Evolutionary conservation across 2,888 invertebrate species (phyloP).

Genomic region (Andrena flavipes): DNA sequence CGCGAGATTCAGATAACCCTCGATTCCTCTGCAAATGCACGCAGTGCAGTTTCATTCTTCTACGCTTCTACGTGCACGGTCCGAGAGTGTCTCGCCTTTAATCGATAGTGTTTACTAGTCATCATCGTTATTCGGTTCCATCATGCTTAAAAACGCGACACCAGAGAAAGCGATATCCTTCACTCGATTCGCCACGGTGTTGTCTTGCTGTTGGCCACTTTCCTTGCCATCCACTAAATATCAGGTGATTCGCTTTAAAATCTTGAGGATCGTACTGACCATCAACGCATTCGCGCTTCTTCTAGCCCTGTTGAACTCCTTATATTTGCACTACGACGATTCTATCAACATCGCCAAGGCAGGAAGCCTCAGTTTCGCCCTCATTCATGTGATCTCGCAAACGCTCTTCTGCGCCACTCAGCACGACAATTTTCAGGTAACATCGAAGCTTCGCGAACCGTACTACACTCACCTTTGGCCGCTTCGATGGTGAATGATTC

Average conservation of each 20-base stretch:
- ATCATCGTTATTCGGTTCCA: too few species aligned
- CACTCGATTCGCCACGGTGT: slow-evolving; percentile 41
- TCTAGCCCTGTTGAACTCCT: slow-evolving; percentile 37
- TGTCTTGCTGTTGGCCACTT: slow-evolving; percentile 61
- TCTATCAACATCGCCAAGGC: slow-evolving; percentile 31
- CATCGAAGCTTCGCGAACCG: background rate
- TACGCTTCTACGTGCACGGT: slow-evolving; percentile 21
- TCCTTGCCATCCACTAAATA: slow-evolving; percentile 17
- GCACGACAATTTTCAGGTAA: slow-evolving; percentile 59
- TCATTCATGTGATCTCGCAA: slow-evolving; percentile 34
- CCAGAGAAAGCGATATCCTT: slow-evolving; percentile 48
- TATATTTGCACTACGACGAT: slow-evolving; percentile 30
- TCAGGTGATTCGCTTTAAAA: background rate
- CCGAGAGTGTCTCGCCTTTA: slow-evolving; percentile 13
- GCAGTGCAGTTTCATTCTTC: background rate
- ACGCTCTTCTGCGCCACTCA: slow-evolving; percentile 17
- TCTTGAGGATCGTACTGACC: slow-evolving; percentile 6
- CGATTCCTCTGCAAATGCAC: background rate
- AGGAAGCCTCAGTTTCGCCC: slow-evolving; percentile 6
- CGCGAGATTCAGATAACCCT: background rate
- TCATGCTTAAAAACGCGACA: slow-evolving; percentile 9
- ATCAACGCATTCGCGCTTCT: slow-evolving; percentile 23
- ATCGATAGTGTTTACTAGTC: too few species aligned
- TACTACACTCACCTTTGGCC: too few species aligned
- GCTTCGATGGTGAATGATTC: too few species aligned